Evolutionary conservation across 2,888 invertebrate genomes (phyloP).

Genomic region (Loripinus fragilis): DNA sequence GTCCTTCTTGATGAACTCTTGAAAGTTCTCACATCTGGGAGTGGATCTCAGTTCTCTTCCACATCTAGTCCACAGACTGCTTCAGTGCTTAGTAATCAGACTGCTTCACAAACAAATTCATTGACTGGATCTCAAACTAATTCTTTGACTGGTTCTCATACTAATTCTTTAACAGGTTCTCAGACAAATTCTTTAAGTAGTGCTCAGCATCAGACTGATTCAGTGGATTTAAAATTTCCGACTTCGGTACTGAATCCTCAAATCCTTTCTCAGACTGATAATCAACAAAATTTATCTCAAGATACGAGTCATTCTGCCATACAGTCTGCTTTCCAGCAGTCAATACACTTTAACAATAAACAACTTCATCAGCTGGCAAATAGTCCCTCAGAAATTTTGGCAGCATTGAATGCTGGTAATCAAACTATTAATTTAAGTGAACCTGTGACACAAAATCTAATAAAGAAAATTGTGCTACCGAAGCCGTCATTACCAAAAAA

Average conservation of each 20-base stretch:
- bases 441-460: background rate
- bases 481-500: slow-evolving; percentile 23
- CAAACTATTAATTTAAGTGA: background rate
- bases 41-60: background rate
- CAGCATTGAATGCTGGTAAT: background rate
- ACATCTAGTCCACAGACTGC: background rate
- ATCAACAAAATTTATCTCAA: background rate
- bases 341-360: background rate
- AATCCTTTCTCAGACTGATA: background rate
- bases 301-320: background rate
- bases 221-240: background rate
- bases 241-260: slow-evolving; percentile 1
- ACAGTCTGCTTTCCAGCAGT: slow-evolving; percentile 3
- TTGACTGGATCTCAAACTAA: background rate
- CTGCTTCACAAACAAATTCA: background rate
- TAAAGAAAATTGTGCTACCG: background rate
- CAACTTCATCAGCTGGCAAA: background rate
- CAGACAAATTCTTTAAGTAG: background rate
- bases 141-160: background rate
- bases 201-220: background rate
- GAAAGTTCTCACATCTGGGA: slow-evolving; percentile 14
- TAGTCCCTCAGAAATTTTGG: background rate
- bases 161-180: background rate
- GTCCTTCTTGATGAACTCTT: slow-evolving; percentile 41
- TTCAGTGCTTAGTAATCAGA: background rate